These are phyloP conservation scores for Takifugu rubripes DNA, from an alignment of 2,797 vertebrate species.

Conservation along the genomic window DNA sequence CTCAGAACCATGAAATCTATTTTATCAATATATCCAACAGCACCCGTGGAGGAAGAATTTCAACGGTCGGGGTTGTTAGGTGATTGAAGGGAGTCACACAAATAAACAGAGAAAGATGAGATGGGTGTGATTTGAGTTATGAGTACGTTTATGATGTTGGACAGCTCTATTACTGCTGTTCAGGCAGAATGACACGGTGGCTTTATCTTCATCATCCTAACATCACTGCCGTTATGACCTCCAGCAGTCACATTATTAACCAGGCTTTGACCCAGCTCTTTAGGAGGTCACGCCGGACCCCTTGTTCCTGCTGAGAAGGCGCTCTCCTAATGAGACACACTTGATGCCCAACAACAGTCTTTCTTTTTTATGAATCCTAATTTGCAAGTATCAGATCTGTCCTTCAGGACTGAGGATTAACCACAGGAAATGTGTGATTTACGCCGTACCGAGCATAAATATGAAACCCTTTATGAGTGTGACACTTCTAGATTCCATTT, in stretches of 20 bases:
- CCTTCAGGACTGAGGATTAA: too few relatives aligned
- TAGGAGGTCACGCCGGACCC: slow-evolving; percentile 19
- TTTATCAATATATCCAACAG: too few relatives aligned
- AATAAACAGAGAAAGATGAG: slow-evolving; percentile 30
- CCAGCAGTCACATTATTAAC: slow-evolving; percentile 30
- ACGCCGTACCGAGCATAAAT: too few relatives aligned
- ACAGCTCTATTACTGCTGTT: slow-evolving; percentile 63
- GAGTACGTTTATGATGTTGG: slow-evolving; percentile 63
- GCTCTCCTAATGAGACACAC: too few relatives aligned
- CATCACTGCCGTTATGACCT: slow-evolving; percentile 35
- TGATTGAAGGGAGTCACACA: slow-evolving; percentile 22
- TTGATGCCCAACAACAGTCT: too few relatives aligned
- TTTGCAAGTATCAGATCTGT: too few relatives aligned
- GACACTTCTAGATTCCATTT: too few relatives aligned
- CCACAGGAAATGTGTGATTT: too few relatives aligned
- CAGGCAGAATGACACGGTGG: slow-evolving; percentile 28
- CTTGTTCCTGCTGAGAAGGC: background rate
- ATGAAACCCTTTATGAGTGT: too few relatives aligned
- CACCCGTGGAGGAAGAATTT: too few relatives aligned
- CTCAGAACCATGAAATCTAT: background rate
- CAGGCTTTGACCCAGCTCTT: slow-evolving; percentile 16
- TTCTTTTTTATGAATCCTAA: too few relatives aligned
- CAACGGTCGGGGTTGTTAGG: background rate
- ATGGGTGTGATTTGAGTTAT: slow-evolving; percentile 65
- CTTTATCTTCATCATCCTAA: slow-evolving; percentile 43